Evolutionary conservation across 2,113 vertebrate genomes (phyloP), one percentile per base, ranked within the genome.

Genomic region (Natator depressus): DNA sequence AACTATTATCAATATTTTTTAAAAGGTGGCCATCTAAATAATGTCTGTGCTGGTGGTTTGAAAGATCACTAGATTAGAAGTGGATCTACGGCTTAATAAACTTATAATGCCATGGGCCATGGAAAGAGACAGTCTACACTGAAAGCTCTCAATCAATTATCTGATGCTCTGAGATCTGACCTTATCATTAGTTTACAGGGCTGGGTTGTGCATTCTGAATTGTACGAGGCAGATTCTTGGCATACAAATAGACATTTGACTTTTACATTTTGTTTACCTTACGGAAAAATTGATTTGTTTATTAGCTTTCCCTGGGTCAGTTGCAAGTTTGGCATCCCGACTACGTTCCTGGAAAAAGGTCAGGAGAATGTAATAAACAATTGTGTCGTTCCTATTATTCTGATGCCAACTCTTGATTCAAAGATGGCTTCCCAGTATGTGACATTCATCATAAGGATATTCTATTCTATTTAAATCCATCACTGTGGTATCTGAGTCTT

Each of bases 401-500:
- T 90, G 69, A 59, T 76, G 27, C 3, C 81, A 79, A 31, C 81
- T 89, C 89, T 85, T 46, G 72, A 46, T 46, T 24, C 72, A 55
- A 89, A 59, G 80, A 89, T 55, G 62, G 7, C 13, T 92, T 89
- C 78, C 46, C 1, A 25, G 53, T 69, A 38, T 10, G 8, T 62
- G 51, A 53, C 87, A 80, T 82, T 86, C 29, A 78, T 35, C 80
- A 8, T 62, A 80, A 86, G 85, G 8, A 13, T 91, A 49, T 91
- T 95, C 47, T 94, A 82, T 46, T 90, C 17, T 95, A 51, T 80
- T 65, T 80, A 85, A 90, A 82, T 49, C 65, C n/a, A 38, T 11
- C 65, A 20, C 8, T 3, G 47, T 94, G 72, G 10, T 82, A 27
- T 82, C 42, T 87, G n/a, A 76, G 85, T 57, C 42, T 81, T 84